Percentiles rank a stretch among this genome's conserved stretches.
These are phyloP conservation scores for Carduelis carduelis DNA, from an alignment of 2,797 vertebrate species.

Conservation along the genomic window DNA sequence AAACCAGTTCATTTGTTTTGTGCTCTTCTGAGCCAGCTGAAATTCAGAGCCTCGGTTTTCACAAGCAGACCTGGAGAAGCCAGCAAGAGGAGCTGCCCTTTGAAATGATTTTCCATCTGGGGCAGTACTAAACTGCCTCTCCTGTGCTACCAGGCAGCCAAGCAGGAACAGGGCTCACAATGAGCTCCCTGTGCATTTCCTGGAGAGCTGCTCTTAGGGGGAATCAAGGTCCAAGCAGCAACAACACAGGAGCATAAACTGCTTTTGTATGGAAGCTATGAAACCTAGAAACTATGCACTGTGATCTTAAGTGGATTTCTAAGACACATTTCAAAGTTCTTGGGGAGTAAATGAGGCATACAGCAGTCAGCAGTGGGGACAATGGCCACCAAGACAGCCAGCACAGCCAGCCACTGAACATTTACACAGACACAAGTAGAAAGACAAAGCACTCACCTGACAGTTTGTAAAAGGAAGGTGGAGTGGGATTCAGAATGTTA, in stretches of 20 bases:
- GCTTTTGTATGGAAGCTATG: not conserved
- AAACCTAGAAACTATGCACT: not conserved
- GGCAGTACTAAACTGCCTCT: not conserved
- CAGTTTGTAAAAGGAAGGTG: not conserved
- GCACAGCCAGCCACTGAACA: not conserved
- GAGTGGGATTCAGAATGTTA: not conserved
- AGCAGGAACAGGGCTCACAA: not conserved
- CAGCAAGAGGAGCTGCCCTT: slow-evolving; percentile 20
- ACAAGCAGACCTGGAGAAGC: slow-evolving; percentile 30
- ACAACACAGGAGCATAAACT: not conserved
- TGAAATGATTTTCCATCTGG: slow-evolving; percentile 46
- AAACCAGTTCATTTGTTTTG: slow-evolving; percentile 16
- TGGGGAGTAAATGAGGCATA: not conserved
- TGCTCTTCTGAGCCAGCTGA: slow-evolving; percentile 4
- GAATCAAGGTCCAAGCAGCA: not conserved
- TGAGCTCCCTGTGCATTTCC: not conserved
- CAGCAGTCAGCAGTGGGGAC: not conserved
- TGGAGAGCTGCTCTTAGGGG: not conserved
- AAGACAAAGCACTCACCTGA: not conserved
- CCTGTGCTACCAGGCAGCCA: not conserved
- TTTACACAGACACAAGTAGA: not conserved
- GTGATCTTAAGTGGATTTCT: not conserved
- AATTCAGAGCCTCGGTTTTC: slow-evolving; percentile 7
- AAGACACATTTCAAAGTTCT: not conserved
- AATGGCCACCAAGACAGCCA: not conserved